These are phyloP conservation scores for Metopolophium dirhodum DNA, from an alignment of 1,140 invertebrate genomes.

Conservation along the genomic window DNA sequence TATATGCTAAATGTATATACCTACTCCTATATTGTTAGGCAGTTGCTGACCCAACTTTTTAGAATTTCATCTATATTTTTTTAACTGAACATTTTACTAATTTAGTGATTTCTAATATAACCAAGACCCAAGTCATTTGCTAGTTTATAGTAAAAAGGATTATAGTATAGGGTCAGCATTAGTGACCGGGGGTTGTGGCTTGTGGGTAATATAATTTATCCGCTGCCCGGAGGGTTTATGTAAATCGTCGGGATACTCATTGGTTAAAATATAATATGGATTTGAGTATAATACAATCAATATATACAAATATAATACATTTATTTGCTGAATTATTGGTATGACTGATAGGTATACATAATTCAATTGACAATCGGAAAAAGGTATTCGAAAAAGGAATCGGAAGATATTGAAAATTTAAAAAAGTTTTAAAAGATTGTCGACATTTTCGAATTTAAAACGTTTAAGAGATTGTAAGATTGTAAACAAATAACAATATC, in stretches of 20 bases:
- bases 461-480: background rate
- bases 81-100: background rate
- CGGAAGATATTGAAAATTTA: background rate
- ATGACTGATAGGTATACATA: background rate
- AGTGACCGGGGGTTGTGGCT: background rate
- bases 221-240: background rate
- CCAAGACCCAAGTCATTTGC: background rate
- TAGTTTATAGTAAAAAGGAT: background rate
- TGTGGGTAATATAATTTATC: background rate
- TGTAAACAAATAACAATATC: background rate
- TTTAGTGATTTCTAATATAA: background rate
- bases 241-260: background rate
- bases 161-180: background rate
- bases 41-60: background rate
- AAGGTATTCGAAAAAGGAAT: too few relatives aligned
- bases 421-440: background rate
- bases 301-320: background rate
- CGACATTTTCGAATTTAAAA: background rate
- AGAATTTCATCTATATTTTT: background rate
- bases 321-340: background rate
- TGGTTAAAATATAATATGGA: background rate
- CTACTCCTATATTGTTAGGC: background rate
- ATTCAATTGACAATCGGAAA: background rate
- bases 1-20: too few relatives aligned
- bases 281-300: too few relatives aligned